Base-by-base conservation (phyloP, 1,140 invertebrate species). In the Cotesia glomerata region DNA sequence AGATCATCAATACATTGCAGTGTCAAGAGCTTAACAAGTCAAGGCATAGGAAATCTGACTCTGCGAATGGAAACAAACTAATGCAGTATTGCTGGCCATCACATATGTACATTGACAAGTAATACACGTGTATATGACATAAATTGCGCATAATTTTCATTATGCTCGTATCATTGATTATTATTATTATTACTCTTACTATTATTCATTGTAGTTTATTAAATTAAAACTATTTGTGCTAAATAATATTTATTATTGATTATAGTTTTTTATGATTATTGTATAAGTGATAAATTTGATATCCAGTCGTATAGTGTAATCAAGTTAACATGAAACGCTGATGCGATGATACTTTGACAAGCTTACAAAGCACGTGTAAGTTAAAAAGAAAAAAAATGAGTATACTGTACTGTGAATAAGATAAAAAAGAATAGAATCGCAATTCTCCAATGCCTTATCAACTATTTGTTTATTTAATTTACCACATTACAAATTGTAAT, bases 71-170 rank as follows among this genome's bases (percentile, higher is more conserved):
- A 36, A 72, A 63, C 39, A 45, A 45, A 45, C 39, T 45, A 11
- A 45, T 14, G 70, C 56, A 72, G 39, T 32, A 39, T 35, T 72
- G 70, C 59, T 72, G 70, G 66, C 70, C 58, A 35, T 72, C 51
- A 35, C 62, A 63, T 66, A 59, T 18, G 58, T 62, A 62, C 59
- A 72, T 72, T 63, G 59, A 72, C 70, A 66, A 72, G 70, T 66
- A n/a, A 5, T 54, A 35, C 70, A 72, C 70, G 63, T 72, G 62
- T 49, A 56, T 35, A 45, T 61, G 51, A 59, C 56, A 65, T n/a
- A 65, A 71, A 71, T 36, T 65, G 59, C 62, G 62, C 49, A 67
- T 67, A n/a, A 67, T 67, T 67, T 54, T 52, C 11, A 4, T 9
- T 13, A 45, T 26, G 26, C 5, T 63, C 13, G 13, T 13, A 54